Base-by-base conservation (phyloP, 2,888 invertebrate species). In the Ectropis crepuscularia region DNA sequence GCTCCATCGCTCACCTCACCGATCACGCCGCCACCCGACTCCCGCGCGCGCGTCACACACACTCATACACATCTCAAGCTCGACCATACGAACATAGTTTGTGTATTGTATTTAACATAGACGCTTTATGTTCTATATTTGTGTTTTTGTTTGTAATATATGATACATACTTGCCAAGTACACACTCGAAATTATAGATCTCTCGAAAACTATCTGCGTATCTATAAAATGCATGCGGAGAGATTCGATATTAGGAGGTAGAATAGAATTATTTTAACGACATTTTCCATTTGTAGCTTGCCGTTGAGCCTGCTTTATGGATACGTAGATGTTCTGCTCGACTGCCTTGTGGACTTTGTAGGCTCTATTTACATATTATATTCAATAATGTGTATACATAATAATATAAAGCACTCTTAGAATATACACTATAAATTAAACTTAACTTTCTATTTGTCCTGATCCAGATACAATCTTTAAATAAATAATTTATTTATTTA, bases 1-100 rank as follows among this genome's bases (percentile, higher is more conserved):
- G 67, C 71, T 63, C 74, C 80, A 80, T 81, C 73, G 72, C 67
- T 76, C 80, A 83, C 81, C 66, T 80, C 87, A 85, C 82, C 79
- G 82, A 78, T 79, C 42, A 50, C 57, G 48, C 68, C 65, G 46
- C 60, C 36, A 68, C 72, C 9, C 41, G 36, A 9, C 36, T n/a
- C 43, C 50, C 39, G 49, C 61, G 42, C 42, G 8, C 36, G 12
- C 41, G 38, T 48, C 67, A 59, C 63, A 58, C 61, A 58, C 57
- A 37, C 50, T 47, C 61, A 49, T 53, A 60, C 53, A 62, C 64
- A 65, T 57, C 42, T 47, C 38, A 59, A 66, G 59, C 43, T 54
- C 47, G 60, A 59, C 59, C 73, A 72, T 67, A 66, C 71, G 63
- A 63, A 61, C 65, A 60, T 72, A 54, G 48, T 63, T 61, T 67